These are phyloP conservation scores for Sus cebifrons DNA, from an alignment of 2,797 vertebrate species.

Conservation along the genomic window DNA sequence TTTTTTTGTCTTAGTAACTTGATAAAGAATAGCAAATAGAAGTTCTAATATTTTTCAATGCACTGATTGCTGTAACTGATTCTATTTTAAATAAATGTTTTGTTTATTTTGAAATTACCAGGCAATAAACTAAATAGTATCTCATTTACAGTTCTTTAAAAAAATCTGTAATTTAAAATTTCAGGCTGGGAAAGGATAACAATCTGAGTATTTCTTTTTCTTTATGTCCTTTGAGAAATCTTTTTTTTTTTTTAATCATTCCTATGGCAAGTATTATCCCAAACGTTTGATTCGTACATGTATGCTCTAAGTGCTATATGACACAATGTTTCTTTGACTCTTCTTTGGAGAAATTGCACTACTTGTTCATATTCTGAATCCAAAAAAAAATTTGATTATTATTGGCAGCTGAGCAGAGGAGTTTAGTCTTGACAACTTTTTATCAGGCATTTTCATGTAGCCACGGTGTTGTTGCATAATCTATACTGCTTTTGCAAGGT, in stretches of 20 bases:
- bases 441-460: not conserved
- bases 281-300: not conserved
- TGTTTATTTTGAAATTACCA: conserved; percentile 60
- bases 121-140: conserved; percentile 36
- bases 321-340: not conserved
- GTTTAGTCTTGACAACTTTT: conserved; percentile 16
- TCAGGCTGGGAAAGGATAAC: not conserved
- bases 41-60: not conserved
- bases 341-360: not conserved
- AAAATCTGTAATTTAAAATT: conserved; percentile 55
- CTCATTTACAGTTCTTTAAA: conserved; percentile 34
- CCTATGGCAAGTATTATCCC: not conserved
- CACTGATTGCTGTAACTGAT: conserved; percentile 26
- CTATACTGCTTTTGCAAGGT: conserved; percentile 16
- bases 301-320: not conserved
- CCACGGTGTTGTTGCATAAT: not conserved
- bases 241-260: not conserved
- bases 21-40: conserved; percentile 18
- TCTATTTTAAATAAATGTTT: conserved; percentile 62
- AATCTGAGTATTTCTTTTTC: conserved; percentile 46
- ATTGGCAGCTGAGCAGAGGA: not conserved
- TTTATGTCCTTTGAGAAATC: not conserved
- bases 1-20: conserved; percentile 47
- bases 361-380: conserved; percentile 34
- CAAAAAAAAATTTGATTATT: not conserved